Base-by-base conservation (phyloP, 1,140 invertebrate species). In the Heliothis virescens region DNA sequence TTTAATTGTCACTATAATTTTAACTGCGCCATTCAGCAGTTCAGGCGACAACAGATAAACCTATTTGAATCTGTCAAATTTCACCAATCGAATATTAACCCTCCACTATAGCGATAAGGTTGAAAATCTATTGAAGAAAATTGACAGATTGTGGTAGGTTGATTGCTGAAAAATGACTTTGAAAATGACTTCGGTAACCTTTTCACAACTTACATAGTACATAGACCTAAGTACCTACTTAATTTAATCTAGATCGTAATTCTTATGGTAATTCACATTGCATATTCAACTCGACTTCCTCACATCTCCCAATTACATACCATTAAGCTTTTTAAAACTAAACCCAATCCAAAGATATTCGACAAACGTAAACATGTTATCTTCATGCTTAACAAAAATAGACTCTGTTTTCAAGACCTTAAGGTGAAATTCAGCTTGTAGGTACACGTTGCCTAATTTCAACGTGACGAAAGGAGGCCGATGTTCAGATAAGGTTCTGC, bases 401-500 rank as follows among this genome's bases (percentile, higher is more conserved):
- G 48, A 18, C 3, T 29, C 13, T 26, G 21, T 53, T 26, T 4
- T 71, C 0, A 21, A 2, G 67, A 52, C 4, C 13, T 3, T 71
- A 71, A 2, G 18, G 48, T 53, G 29, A 71, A 53, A 53, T 71
- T 71, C 52, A 71, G 48, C 12, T 71, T 71, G 67, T 71, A 53
- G 10, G 41, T 67, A 5, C 11, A 21, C 26, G 48, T 71, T 71
- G 13, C 48, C 48, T 71, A 71, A 71, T 71, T 67, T 80, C 52
- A 16, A 41, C 60, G 69, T 10, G 41, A 75, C 12, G 69, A 60
- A 65, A 71, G 63, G 76, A 71, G 63, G 65, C 67, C 76, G 65
- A 57, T 73, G 71, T 1, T 71, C 48, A 71, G 67, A 71, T 71
- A 71, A 71, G 67, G 67, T 71, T 71, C 52, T 71, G 67, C 67